Percentiles rank a stretch among this genome's conserved stretches.
Evolutionary conservation across 2,888 invertebrate genomes (phyloP).

Genomic region (Cheilosia grossa): DNA sequence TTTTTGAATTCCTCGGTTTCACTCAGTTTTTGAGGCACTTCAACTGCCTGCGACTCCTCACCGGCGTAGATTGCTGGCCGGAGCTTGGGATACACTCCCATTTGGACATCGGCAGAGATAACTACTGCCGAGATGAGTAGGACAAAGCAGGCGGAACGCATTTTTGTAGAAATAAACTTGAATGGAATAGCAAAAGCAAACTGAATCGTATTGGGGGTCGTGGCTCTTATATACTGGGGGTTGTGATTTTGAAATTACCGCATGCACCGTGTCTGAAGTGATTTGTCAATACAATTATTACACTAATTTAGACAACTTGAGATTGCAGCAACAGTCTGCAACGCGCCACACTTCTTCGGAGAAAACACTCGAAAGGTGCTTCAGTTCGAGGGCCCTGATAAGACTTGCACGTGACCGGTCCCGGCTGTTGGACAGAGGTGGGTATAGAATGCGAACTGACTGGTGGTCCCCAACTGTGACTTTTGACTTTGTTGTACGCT

Average conservation of each 20-base stretch:
- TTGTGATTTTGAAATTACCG: background rate
- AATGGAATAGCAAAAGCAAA: background rate
- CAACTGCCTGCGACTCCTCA: background rate
- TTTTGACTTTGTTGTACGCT: too few relatives aligned
- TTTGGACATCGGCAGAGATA: constrained; percentile 29
- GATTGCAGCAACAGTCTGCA: constrained; percentile 27
- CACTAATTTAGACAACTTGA: constrained; percentile 28
- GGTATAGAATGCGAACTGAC: too few relatives aligned
- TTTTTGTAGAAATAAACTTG: constrained; percentile 6
- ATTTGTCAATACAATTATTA: constrained; percentile 35
- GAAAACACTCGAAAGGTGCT: constrained; percentile 26
- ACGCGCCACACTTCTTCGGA: constrained; percentile 26
- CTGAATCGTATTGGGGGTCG: background rate
- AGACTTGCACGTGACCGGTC: constrained; percentile 21
- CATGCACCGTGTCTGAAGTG: constrained; percentile 33
- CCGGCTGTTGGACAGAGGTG: background rate
- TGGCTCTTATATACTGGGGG: constrained; percentile 35
- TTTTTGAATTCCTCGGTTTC: constrained; percentile 42
- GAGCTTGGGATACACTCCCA: constrained; percentile 25
- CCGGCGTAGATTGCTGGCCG: constrained; percentile 16
- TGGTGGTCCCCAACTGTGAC: too few relatives aligned
- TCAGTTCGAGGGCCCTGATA: constrained; percentile 5
- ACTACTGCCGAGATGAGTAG: constrained; percentile 45
- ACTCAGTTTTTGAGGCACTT: constrained; percentile 14
- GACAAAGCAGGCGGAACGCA: constrained; percentile 49